phyloP scores from a whole-genome alignment of 2,888 invertebrate species.

The Rugalucina vietnamica region DNA sequence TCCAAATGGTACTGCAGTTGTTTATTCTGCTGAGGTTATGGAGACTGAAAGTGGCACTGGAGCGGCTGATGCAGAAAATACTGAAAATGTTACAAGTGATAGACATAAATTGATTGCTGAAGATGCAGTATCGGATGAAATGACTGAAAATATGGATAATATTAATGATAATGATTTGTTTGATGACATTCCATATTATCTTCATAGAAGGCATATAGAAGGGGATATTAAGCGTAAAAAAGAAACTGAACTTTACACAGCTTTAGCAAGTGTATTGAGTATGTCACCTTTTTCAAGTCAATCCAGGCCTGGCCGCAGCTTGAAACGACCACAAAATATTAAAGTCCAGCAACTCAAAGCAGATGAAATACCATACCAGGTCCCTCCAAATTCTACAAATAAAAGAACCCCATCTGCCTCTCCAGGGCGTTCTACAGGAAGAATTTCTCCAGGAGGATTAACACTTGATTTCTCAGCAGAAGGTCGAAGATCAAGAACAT shows the following conservation, averaged over 20 bases:
- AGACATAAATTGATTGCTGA: background rate
- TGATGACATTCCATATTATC: constrained; percentile 81
- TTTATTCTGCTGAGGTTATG: constrained; percentile 7
- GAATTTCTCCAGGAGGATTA: background rate
- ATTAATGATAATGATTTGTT: constrained; percentile 67
- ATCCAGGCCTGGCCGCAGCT: constrained; percentile 60
- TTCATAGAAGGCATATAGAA: constrained; percentile 65
- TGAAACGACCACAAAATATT: constrained; percentile 65
- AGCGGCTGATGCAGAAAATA: background rate
- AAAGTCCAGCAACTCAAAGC: constrained; percentile 69
- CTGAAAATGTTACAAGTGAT: constrained; percentile 13
- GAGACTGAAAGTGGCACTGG: background rate
- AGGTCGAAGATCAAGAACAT: constrained; percentile 30
- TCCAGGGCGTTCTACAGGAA: constrained; percentile 44
- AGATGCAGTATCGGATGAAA: background rate
- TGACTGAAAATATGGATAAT: background rate
- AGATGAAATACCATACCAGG: constrained; percentile 62
- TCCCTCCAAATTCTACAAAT: constrained; percentile 24
- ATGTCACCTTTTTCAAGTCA: constrained; percentile 6
- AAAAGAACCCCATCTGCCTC: constrained; percentile 59
- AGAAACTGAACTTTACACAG: constrained; percentile 61
- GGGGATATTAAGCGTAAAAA: constrained; percentile 57
- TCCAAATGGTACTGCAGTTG: constrained; percentile 16
- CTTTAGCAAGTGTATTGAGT: constrained; percentile 60
- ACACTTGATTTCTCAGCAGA: constrained; percentile 28